Conservation (phyloP, 2,888 invertebrate genomes). For the Chaitophorus viminalis region DNA sequence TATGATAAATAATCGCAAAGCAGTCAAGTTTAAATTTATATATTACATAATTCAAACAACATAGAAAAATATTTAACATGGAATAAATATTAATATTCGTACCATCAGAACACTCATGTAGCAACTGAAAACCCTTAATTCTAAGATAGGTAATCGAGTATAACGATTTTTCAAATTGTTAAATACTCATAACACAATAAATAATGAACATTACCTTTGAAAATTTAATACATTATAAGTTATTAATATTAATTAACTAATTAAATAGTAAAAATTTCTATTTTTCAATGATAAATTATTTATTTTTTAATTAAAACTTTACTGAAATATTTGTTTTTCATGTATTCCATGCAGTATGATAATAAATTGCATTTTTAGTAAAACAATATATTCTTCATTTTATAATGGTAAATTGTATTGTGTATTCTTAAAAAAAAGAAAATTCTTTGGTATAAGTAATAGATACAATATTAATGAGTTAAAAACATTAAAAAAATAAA, state of each 20-base stretch:
- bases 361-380: not conserved
- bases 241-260: not conserved
- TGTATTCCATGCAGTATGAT: constrained; percentile 12
- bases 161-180: constrained; percentile 11
- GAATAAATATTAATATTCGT: too few species aligned
- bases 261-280: not conserved
- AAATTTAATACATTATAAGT: too few species aligned
- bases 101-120: too few species aligned
- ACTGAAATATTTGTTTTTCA: not conserved
- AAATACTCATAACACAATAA: not conserved
- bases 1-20: too few species aligned
- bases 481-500: not conserved
- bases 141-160: not conserved
- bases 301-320: not conserved
- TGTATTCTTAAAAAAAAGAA: not conserved
- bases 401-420: not conserved
- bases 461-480: not conserved
- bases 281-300: too few species aligned
- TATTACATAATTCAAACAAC: too few species aligned
- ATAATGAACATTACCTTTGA: not conserved
- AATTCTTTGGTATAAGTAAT: not conserved
- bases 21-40: too few species aligned
- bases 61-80: too few species aligned
- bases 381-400: not conserved
- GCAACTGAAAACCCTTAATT: too few species aligned